A percentile compares a stretch with the other conserved stretches of the same genome.
These are phyloP conservation scores for Egretta garzetta DNA, from an alignment of 2,113 vertebrate genomes.

Conservation along the genomic window DNA sequence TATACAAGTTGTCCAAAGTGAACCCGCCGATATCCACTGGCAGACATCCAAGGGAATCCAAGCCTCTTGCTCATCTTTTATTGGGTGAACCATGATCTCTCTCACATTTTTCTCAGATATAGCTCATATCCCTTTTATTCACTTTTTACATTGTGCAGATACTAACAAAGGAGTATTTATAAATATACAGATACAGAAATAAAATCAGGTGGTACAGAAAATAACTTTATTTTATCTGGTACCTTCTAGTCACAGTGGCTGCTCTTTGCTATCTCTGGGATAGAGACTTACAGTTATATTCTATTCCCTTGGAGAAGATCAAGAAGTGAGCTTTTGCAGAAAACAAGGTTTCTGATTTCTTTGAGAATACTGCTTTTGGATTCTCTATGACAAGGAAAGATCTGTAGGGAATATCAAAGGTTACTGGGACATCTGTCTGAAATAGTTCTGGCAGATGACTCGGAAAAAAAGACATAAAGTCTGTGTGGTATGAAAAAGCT, in stretches of 20 bases:
- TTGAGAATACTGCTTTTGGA: background rate
- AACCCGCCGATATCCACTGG: background rate
- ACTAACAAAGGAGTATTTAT: background rate
- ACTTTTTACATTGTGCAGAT: background rate
- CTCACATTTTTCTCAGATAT: background rate
- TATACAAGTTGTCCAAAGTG: background rate
- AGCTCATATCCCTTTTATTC: background rate
- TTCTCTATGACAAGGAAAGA: background rate
- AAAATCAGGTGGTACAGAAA: background rate
- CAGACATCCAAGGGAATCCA: background rate
- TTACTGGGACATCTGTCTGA: background rate
- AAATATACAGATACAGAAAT: background rate
- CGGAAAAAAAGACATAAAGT: background rate
- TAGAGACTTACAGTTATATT: background rate
- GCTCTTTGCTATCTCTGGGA: background rate
- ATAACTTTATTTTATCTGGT: background rate
- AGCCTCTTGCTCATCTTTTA: background rate
- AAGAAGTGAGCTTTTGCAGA: background rate
- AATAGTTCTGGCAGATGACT: background rate
- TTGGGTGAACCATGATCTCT: background rate
- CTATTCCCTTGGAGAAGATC: background rate
- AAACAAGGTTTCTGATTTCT: background rate
- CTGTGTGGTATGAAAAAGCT: background rate
- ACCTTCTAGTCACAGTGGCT: background rate
- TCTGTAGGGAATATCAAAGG: slow-evolving; percentile 5